A percentile compares a stretch with the other conserved stretches of the same genome.
Conservation (phyloP, 2,797 vertebrate genomes). For the Acanthurus tractus region DNA sequence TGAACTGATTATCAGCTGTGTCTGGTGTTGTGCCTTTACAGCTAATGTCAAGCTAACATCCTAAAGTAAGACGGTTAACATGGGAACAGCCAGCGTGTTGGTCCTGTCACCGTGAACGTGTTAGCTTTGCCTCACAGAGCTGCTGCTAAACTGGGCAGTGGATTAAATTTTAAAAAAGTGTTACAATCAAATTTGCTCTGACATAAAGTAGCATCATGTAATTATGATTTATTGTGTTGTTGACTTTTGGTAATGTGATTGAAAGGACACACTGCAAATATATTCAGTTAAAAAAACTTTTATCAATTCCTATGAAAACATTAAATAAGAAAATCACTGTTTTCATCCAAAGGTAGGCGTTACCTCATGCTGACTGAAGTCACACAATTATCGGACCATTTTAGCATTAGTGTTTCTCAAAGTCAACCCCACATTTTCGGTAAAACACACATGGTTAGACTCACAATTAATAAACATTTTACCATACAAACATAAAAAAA, state of each 20-base stretch:
- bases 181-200: too few relatives aligned
- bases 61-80: too few relatives aligned
- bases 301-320: conserved; percentile 23
- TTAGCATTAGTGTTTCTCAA: conserved; percentile 13
- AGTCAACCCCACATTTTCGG: not conserved
- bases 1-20: too few relatives aligned
- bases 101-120: too few relatives aligned
- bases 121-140: not conserved
- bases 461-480: not conserved
- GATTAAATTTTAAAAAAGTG: too few relatives aligned
- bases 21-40: too few relatives aligned
- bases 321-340: not conserved
- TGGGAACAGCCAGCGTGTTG: too few relatives aligned
- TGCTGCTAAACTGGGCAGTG: not conserved
- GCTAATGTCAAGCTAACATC: too few relatives aligned
- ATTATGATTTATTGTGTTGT: not conserved
- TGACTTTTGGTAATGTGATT: not conserved
- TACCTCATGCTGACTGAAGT: not conserved
- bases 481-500: not conserved
- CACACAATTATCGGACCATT: not conserved
- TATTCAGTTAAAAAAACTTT: conserved; percentile 15
- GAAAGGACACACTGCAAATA: not conserved
- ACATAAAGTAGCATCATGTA: too few relatives aligned
- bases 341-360: not conserved
- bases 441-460: not conserved